A percentile compares a stretch with the other conserved stretches of the same genome.
These are phyloP conservation scores for Engystomops pustulosus DNA, from an alignment of 2,113 vertebrate genomes.

Conservation along the genomic window DNA sequence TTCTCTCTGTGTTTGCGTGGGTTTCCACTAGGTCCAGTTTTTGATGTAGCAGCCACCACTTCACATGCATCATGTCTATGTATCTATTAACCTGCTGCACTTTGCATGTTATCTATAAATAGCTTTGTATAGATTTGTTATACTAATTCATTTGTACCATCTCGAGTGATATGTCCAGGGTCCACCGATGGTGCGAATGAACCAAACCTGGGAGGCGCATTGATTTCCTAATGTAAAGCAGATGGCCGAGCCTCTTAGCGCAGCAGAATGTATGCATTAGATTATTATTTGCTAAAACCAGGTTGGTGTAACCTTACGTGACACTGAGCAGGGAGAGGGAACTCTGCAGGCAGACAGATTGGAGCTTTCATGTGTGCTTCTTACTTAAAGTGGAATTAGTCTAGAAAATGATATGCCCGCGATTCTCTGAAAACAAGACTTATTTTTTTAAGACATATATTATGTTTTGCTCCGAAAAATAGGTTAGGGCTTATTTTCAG, in stretches of 20 bases:
- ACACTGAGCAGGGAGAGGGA: background rate
- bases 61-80: background rate
- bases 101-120: constrained; percentile 4
- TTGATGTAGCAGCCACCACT: background rate
- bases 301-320: constrained; percentile 40
- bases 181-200: background rate
- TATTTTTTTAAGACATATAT: too few species aligned
- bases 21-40: too few species aligned
- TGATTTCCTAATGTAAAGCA: constrained; percentile 33
- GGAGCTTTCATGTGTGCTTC: background rate
- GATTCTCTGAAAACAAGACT: too few species aligned
- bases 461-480: too few species aligned
- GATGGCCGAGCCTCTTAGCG: constrained; percentile 20
- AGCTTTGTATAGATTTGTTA: constrained; percentile 42
- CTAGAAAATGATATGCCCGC: too few species aligned
- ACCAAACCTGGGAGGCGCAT: background rate
- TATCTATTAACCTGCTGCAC: background rate
- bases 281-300: constrained; percentile 29
- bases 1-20: too few species aligned
- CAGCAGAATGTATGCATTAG: constrained; percentile 43
- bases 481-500: too few species aligned
- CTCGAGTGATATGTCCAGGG: constrained; percentile 13
- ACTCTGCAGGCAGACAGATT: background rate
- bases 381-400: too few species aligned
- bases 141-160: background rate